A percentile compares a stretch with the other conserved stretches of the same genome.
phyloP scores from a whole-genome alignment of 2,113 vertebrate species.

The Crotalus tigris region DNA sequence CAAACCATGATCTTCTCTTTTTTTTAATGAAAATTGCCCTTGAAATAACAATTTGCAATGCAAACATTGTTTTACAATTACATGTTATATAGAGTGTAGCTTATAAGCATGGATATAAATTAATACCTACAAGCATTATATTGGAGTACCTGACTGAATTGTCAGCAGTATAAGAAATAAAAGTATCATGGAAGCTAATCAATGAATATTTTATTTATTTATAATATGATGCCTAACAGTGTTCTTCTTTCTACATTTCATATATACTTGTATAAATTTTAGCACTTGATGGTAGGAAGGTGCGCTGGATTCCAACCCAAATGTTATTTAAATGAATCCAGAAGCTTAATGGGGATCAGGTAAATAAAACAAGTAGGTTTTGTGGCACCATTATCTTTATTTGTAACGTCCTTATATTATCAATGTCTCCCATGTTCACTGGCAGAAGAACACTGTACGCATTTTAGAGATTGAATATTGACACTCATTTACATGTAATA shows the following conservation, averaged over 20 bases:
- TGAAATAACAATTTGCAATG: neutral
- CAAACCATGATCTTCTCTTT: neutral
- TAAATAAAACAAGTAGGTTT: slow-evolving; percentile 34
- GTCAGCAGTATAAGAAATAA: slow-evolving; percentile 52
- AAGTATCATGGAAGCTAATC: slow-evolving; percentile 51
- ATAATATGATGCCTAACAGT: slow-evolving; percentile 45
- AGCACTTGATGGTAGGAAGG: slow-evolving; percentile 45
- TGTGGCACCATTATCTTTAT: slow-evolving; percentile 26
- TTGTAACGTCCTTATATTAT: slow-evolving; percentile 35
- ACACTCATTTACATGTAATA: slow-evolving; percentile 45
- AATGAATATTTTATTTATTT: slow-evolving; percentile 62
- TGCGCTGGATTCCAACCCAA: slow-evolving; percentile 27
- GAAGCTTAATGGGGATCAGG: slow-evolving; percentile 42
- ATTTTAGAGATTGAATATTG: slow-evolving; percentile 28
- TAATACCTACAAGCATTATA: slow-evolving; percentile 37
- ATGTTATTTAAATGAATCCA: slow-evolving; percentile 44
- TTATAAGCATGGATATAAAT: slow-evolving; percentile 46
- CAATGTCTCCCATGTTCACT: slow-evolving; percentile 47
- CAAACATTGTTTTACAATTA: neutral
- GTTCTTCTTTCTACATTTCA: slow-evolving; percentile 43
- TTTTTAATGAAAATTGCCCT: neutral
- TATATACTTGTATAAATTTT: slow-evolving; percentile 42
- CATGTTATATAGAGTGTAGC: neutral
- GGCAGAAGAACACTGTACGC: slow-evolving; percentile 42
- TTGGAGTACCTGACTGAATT: slow-evolving; percentile 38